Conservation (phyloP, 2,113 vertebrate species). For the Oxyruncus cristatus region DNA sequence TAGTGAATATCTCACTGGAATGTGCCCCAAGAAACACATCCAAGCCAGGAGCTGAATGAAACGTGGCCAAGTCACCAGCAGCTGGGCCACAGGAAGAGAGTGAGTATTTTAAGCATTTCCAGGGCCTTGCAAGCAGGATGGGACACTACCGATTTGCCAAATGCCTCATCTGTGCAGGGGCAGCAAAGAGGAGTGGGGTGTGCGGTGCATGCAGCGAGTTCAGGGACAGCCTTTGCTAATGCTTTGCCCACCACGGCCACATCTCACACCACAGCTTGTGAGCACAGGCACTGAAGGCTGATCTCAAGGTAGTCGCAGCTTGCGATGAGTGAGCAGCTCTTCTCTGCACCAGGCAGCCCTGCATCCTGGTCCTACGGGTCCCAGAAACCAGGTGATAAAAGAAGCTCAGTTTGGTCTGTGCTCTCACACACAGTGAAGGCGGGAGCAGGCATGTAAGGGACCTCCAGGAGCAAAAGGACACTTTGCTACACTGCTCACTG, state of each 20-base stretch:
- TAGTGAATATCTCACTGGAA: neutral
- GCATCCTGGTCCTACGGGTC: neutral
- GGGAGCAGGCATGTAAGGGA: neutral
- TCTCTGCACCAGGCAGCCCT: neutral
- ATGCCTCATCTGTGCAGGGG: rapidly evolving
- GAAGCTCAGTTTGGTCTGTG: neutral
- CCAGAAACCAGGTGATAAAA: neutral
- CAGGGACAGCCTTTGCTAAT: neutral
- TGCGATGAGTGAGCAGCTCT: neutral
- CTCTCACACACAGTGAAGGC: neutral
- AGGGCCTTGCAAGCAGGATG: neutral
- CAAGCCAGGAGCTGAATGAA: neutral
- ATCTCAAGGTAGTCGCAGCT: neutral
- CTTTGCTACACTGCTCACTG: neutral
- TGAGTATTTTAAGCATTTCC: neutral
- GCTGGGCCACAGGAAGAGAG: neutral
- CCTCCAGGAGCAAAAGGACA: neutral
- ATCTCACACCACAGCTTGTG: neutral
- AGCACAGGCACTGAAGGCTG: neutral
- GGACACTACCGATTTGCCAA: neutral
- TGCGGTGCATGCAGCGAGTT: rapidly evolving
- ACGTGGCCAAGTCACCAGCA: neutral
- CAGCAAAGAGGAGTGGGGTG: rapidly evolving
- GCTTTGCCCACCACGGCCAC: neutral
- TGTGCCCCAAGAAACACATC: rapidly evolving